These are phyloP conservation scores for Teinopalpus imperialis DNA, from an alignment of 2,888 invertebrate species.

Conservation along the genomic window DNA sequence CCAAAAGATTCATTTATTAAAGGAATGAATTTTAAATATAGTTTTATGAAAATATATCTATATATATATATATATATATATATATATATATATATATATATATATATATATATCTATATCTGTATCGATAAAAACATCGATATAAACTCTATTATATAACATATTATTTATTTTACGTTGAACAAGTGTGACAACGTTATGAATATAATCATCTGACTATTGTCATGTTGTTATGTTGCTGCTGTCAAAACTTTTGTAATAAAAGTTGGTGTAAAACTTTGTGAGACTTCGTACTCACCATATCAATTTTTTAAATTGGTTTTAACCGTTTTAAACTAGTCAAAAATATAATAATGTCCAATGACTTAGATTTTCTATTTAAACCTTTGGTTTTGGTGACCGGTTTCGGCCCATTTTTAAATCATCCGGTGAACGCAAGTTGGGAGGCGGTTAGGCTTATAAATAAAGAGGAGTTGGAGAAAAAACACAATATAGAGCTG, in stretches of 20 bases:
- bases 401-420: constrained; percentile 91
- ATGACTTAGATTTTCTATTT: constrained; percentile 49
- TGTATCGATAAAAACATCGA: too few species aligned
- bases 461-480: constrained; percentile 75
- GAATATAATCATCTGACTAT: constrained; percentile 50
- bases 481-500: constrained; percentile 73
- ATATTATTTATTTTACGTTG: too few species aligned
- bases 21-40: too few species aligned
- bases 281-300: too few species aligned
- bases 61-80: too few species aligned
- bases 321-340: not conserved
- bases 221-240: constrained; percentile 27
- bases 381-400: constrained; percentile 82
- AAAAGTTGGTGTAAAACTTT: not conserved
- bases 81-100: too few species aligned
- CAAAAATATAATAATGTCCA: constrained; percentile 36
- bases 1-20: too few species aligned
- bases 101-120: too few species aligned
- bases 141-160: too few species aligned
- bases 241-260: constrained; percentile 14
- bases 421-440: constrained; percentile 88
- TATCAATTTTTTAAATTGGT: too few species aligned
- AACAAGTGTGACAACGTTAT: constrained; percentile 39
- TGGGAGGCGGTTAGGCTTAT: constrained; percentile 90
- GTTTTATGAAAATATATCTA: too few species aligned